Conservation (phyloP, 2,797 vertebrate genomes). For the Lophius americanus region DNA sequence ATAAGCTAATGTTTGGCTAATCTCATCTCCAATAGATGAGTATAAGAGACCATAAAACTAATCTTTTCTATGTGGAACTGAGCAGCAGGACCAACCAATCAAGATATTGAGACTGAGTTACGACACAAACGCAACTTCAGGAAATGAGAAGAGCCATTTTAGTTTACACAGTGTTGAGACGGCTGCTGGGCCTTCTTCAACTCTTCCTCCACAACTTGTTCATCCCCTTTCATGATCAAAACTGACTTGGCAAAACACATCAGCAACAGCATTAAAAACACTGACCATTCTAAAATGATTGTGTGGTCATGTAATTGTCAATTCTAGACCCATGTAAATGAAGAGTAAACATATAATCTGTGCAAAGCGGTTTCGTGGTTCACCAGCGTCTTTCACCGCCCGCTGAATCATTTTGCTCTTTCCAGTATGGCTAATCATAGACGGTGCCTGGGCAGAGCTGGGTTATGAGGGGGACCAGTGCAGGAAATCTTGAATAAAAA, state of each 20-base stretch:
- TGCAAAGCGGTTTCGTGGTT: conserved; percentile 52
- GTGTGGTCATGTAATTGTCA: conserved; percentile 42
- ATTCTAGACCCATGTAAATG: conserved; percentile 20
- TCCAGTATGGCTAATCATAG: conserved; percentile 10
- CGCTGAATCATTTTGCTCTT: conserved; percentile 32
- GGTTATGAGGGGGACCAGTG: conserved; percentile 3
- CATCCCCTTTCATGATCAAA: conserved; percentile 1
- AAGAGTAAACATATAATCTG: conserved; percentile 46
- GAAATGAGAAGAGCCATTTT: background rate
- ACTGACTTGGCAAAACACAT: background rate
- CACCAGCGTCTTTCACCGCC: conserved; percentile 29
- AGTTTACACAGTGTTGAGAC: background rate
- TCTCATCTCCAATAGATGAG: background rate
- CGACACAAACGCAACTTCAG: conserved; percentile 3
- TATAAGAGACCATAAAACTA: background rate
- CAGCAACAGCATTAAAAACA: conserved; percentile 9
- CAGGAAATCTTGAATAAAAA: conserved; percentile 8
- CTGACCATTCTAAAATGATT: conserved; percentile 12
- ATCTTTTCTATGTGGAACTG: background rate
- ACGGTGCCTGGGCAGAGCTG: conserved; percentile 19
- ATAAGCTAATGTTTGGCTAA: background rate
- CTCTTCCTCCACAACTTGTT: background rate
- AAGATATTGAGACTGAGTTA: background rate
- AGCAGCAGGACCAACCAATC: background rate
- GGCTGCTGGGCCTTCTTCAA: background rate